Conservation (phyloP, 1,140 invertebrate genomes). For the Euura saliciscinereae region DNA sequence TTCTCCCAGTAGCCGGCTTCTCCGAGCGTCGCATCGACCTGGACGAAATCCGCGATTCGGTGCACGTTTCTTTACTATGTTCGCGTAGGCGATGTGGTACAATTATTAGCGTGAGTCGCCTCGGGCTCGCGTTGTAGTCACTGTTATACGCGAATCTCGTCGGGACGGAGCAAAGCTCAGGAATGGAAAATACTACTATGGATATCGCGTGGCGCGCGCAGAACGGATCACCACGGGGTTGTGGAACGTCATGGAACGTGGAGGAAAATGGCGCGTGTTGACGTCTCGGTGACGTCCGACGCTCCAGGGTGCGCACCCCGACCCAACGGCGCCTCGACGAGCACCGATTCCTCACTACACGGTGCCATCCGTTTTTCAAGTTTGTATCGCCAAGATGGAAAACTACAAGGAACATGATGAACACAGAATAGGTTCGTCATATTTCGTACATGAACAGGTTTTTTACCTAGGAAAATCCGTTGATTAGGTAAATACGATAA, state of each 20-base stretch:
- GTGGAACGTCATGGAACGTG: slow-evolving; percentile 5
- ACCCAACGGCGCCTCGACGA: background rate
- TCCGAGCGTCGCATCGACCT: background rate
- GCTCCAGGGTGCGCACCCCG: background rate
- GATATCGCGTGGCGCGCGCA: background rate
- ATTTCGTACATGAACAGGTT: too few relatives aligned
- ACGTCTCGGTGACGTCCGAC: background rate
- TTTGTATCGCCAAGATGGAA: too few relatives aligned
- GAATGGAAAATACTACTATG: background rate
- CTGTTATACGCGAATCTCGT: slow-evolving; percentile 1
- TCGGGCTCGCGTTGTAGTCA: background rate
- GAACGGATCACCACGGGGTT: background rate
- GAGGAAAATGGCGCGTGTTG: background rate
- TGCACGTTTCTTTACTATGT: background rate
- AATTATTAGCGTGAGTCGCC: background rate
- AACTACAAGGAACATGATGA: too few relatives aligned
- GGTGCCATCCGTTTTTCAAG: too few relatives aligned
- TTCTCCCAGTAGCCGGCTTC: background rate
- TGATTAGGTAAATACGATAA: too few relatives aligned
- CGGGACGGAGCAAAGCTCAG: background rate
- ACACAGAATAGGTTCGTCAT: too few relatives aligned
- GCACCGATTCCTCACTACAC: too few relatives aligned
- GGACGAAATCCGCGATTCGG: background rate
- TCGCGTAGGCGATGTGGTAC: background rate
- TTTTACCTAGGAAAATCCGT: too few relatives aligned